A percentile compares a stretch with the other conserved stretches of the same genome.
Evolutionary conservation across 1,140 invertebrate genomes (phyloP).

Genomic region (Chrysomallon squamiferum): DNA sequence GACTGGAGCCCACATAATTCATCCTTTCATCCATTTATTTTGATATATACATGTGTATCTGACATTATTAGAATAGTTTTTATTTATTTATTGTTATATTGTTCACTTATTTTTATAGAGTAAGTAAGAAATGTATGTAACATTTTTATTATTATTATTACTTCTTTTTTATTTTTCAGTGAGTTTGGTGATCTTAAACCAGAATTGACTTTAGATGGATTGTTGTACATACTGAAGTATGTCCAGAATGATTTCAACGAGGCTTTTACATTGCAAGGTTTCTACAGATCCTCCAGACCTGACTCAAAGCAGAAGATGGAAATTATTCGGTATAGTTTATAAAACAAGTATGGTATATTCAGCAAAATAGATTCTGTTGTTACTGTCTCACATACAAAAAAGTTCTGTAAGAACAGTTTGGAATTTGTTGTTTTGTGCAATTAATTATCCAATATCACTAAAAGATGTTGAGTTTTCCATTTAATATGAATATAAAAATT

Average conservation of each 20-base stretch:
- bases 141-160: too few species aligned
- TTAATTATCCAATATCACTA: too few species aligned
- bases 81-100: too few species aligned
- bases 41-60: too few species aligned
- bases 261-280: constrained; percentile 36
- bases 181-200: constrained; percentile 14
- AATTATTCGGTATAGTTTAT: constrained; percentile 50
- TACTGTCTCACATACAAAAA: background rate
- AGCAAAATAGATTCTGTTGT: background rate
- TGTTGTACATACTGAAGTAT: constrained; percentile 36
- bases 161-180: background rate
- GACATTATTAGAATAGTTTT: too few species aligned
- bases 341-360: background rate
- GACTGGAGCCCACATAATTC: background rate
- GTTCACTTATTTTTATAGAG: too few species aligned
- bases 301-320: constrained; percentile 28
- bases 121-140: too few species aligned
- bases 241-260: constrained; percentile 42
- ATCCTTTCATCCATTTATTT: background rate
- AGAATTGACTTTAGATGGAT: constrained; percentile 40
- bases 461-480: too few species aligned
- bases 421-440: too few species aligned
- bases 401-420: background rate
- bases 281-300: constrained; percentile 44
- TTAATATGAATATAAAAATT: too few species aligned